Evolutionary conservation across 2,888 invertebrate genomes (phyloP).

Genomic region (Teinopalpus imperialis): DNA sequence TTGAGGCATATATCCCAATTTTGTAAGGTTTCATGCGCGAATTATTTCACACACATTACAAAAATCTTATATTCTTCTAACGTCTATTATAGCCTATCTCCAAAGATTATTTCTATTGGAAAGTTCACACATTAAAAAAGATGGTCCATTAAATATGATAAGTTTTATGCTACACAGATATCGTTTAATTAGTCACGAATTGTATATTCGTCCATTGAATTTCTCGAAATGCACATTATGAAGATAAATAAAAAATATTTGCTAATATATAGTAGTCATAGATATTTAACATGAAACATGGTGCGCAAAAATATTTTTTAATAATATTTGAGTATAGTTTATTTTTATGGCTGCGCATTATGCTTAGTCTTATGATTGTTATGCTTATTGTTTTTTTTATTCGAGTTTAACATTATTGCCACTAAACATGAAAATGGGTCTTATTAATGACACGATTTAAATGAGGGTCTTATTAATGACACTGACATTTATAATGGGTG

Average conservation of each 20-base stretch:
- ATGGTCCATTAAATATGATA: constrained; percentile 12
- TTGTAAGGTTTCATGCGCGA: constrained; percentile 5
- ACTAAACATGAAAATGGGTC: too few species aligned
- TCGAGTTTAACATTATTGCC: too few species aligned
- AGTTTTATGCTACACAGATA: constrained; percentile 7
- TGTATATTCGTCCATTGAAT: background rate
- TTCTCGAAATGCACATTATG: constrained; percentile 1
- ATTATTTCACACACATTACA: constrained; percentile 5
- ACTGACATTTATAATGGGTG: too few species aligned
- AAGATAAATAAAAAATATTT: constrained; percentile 9
- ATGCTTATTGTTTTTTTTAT: too few species aligned
- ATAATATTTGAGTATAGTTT: too few species aligned
- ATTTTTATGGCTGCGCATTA: too few species aligned
- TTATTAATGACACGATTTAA: too few species aligned
- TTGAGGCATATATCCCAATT: constrained; percentile 17
- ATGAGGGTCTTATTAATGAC: too few species aligned
- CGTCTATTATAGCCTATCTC: background rate
- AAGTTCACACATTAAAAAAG: constrained; percentile 14
- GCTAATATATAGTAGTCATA: too few species aligned
- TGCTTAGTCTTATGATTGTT: too few species aligned
- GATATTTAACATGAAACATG: too few species aligned
- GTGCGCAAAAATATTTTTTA: too few species aligned
- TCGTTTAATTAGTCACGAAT: constrained; percentile 21
- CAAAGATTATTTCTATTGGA: constrained; percentile 9
- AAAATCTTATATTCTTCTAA: background rate